phyloP scores from a whole-genome alignment of 2,797 vertebrate species.

The Lagocephalus sceleratus region DNA sequence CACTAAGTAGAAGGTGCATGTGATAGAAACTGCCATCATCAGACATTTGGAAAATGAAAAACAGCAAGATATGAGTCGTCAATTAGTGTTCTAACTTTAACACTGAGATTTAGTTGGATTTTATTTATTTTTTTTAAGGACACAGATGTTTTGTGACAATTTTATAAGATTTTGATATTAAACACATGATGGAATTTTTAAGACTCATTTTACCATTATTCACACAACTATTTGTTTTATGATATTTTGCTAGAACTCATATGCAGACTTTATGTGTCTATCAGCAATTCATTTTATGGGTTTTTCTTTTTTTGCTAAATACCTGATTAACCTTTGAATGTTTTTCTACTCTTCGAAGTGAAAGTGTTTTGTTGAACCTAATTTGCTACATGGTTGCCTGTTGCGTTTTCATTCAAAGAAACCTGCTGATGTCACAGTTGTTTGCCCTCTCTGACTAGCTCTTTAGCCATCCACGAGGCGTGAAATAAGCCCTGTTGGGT shows the following conservation, averaged over 20 bases:
- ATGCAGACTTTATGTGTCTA: not conserved
- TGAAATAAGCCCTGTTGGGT: slow-evolving; percentile 64
- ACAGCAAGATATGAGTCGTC: slow-evolving; percentile 6
- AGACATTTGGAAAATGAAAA: slow-evolving; percentile 19
- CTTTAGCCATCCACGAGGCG: slow-evolving; percentile 56
- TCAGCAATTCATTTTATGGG: not conserved
- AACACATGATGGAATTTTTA: slow-evolving; percentile 26
- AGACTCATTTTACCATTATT: no score
- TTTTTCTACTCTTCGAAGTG: slow-evolving; percentile 17
- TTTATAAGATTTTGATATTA: slow-evolving; percentile 9
- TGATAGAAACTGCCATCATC: slow-evolving; percentile 18
- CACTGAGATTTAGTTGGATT: slow-evolving; percentile 7
- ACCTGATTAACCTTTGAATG: slow-evolving; percentile 10
- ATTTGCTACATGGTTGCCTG: slow-evolving; percentile 61
- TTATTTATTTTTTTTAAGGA: slow-evolving; percentile 8
- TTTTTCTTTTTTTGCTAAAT: slow-evolving; percentile 11
- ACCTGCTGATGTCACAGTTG: slow-evolving; percentile 52
- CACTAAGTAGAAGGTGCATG: no score
- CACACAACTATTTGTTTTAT: not conserved
- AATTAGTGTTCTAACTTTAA: slow-evolving; percentile 7
- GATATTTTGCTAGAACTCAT: not conserved
- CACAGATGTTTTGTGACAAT: slow-evolving; percentile 19
- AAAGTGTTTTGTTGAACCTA: slow-evolving; percentile 58
- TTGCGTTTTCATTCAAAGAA: slow-evolving; percentile 50
- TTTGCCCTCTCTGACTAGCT: slow-evolving; percentile 58